Conservation (phyloP, 2,888 invertebrate species). For the Scaeva pyrastri region DNA sequence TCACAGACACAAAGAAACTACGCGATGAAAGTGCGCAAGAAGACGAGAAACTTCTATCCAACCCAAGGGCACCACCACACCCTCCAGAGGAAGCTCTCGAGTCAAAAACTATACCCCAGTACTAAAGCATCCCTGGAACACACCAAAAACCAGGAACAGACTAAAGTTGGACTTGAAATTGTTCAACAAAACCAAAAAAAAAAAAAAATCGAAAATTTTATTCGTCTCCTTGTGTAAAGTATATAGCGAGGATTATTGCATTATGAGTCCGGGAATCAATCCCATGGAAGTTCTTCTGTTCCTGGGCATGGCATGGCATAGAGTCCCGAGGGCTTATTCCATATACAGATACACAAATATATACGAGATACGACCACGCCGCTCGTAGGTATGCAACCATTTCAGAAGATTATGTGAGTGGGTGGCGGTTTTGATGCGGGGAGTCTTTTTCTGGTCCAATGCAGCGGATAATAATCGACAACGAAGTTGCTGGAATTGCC, state of each 20-base stretch:
- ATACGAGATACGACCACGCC: neutral
- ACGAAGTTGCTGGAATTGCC: slow-evolving; percentile 44
- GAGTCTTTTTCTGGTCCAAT: slow-evolving; percentile 65
- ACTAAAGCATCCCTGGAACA: neutral
- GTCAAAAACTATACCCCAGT: slow-evolving; percentile 16
- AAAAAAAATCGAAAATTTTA: slow-evolving; percentile 49
- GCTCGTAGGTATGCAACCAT: neutral
- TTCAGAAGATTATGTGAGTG: slow-evolving; percentile 39
- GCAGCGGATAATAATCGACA: slow-evolving; percentile 67
- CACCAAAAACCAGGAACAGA: slow-evolving; percentile 14
- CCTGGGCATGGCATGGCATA: neutral
- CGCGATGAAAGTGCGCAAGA: slow-evolving; percentile 1
- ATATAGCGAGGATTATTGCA: slow-evolving; percentile 63
- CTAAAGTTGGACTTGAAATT: slow-evolving; percentile 51
- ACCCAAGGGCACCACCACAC: slow-evolving; percentile 25
- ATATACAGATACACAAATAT: neutral
- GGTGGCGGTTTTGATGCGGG: slow-evolving; percentile 24
- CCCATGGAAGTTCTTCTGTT: slow-evolving; percentile 31
- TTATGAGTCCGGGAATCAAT: slow-evolving; percentile 68
- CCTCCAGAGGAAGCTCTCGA: neutral
- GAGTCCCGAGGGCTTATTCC: slow-evolving; percentile 6
- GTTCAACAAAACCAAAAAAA: slow-evolving; percentile 41
- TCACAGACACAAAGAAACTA: slow-evolving; percentile 23
- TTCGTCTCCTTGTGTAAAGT: slow-evolving; percentile 52
- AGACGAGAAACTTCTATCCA: slow-evolving; percentile 27